Evolutionary conservation across 2,888 invertebrate genomes (phyloP), one percentile per base, ranked within the genome.

Genomic region (Spilosoma lubricipeda): DNA sequence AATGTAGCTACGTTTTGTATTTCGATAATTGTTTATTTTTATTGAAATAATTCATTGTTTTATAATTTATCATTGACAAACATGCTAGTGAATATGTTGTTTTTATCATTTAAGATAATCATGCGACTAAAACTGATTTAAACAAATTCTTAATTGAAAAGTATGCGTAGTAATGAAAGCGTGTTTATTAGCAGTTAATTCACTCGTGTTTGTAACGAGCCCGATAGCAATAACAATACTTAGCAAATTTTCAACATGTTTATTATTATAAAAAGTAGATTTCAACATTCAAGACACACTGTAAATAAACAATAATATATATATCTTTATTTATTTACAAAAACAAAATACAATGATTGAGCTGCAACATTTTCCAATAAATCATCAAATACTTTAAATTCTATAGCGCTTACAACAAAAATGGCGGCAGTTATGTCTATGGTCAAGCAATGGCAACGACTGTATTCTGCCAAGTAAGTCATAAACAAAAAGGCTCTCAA

Each of bases 401-500:
- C 59, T 30, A 18, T 30, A 18, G 15, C 30, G 8, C 30, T 63
- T 5, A 18, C 65, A 23, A 39, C 18, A 39, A 69, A 69, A 69
- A 67, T 45, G 45, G 30, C 30, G 27, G 30, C 45, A 45, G 27
- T 48, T 48, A 20, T 30, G 20, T 71, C 33, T 65, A 18, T 67
- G 66, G 68, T 68, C 42, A 67, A 39, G 27, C 30, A 67, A 63
- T 15, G 3, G 27, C 33, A 27, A 64, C 48, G 45, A 72, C 56
- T n/a, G 59, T 67, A 67, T 67, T 72, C 39, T 36, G 70, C 66
- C 65, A 72, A 59, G 18, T 36, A 68, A 63, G 36, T 33, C 27
- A 71, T 67, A 68, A 74, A 74, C 59, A 20, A 67, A 74, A 56
- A 67, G 67, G 56, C 45, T 63, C 70, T 36, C 63, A 74, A 71